Base-by-base conservation (phyloP, 2,888 invertebrate species). In the Zootermopsis nevadensis region DNA sequence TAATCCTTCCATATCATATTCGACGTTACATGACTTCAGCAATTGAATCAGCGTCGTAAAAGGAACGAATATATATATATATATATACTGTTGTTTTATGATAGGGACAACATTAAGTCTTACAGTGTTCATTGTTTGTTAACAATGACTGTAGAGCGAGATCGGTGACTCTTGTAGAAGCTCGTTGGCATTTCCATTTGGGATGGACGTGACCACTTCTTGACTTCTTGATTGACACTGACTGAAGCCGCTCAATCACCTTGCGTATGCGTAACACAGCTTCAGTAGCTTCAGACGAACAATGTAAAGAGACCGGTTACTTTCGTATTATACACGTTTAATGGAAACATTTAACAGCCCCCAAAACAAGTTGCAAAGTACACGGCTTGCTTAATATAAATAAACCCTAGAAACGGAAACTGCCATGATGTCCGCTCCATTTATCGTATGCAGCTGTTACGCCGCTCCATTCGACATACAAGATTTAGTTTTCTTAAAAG, bases 201-300 rank as follows among this genome's bases (percentile, higher is more conserved):
- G 38, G 38, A 79, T 31, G 79, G 79, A 79, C 79, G 55, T 60
- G 66, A 79, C 60, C 60, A 15, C 66, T 55, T 79, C 79, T 79
- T 79, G 79, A 15, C 66, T 55, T 79, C 79, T 79, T 79, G 79
- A 79, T 79, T 79, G 79, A 79, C 79, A 79, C 66, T 79, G 79
- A 79, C 79, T 79, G 79, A 79, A 79, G 60, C 79, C 38, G 35
- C 79, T 79, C 79, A 79, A 79, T 79, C 79, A 79, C 79, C 77
- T 77, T 66, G 33, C 79, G 79, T 66, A 66, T 79, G 79, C 55
- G 79, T 31, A n/a, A 24, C 35, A 15, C 12, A 33, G 7, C 35
- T 15, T 24, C 33, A 72, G 42, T 38, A 31, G n/a, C 69, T 48
- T 77, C 35, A 42, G 38, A n/a, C 55, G 22, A 72, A 35, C 74